Evolutionary conservation across 2,888 invertebrate genomes (phyloP).

Genomic region (Autographa pulchrina): DNA sequence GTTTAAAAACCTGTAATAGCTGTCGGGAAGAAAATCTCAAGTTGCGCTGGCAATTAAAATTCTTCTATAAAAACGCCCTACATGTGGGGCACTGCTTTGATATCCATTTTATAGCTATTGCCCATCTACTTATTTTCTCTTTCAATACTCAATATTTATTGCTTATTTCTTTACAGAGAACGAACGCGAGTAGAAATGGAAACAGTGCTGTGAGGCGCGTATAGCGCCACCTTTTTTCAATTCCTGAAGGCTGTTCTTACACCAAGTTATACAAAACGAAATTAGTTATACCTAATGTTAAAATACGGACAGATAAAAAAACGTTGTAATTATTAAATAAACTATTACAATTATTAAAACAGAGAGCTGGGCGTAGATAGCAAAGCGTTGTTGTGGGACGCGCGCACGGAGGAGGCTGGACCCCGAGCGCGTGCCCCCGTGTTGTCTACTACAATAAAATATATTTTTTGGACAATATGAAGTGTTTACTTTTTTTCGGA

Average conservation of each 20-base stretch:
- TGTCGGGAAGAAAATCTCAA: no score
- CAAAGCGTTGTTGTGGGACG: slow-evolving; percentile 87
- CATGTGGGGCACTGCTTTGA: no score
- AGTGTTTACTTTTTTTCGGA: slow-evolving; percentile 55
- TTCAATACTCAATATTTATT: background rate
- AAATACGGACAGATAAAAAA: slow-evolving; percentile 88
- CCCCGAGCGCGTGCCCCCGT: slow-evolving; percentile 85
- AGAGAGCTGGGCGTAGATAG: slow-evolving; percentile 88
- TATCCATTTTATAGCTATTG: no score
- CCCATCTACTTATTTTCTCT: no score
- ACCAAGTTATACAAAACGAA: slow-evolving; percentile 90
- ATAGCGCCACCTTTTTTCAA: slow-evolving; percentile 88
- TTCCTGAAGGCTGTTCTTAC: slow-evolving; percentile 90
- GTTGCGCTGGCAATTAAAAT: no score
- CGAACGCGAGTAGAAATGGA: slow-evolving; percentile 96
- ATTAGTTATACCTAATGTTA: slow-evolving; percentile 89
- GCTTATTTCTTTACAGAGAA: slow-evolving; percentile 77
- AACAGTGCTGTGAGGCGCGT: slow-evolving; percentile 95
- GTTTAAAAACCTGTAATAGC: no score
- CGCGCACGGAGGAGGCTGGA: slow-evolving; percentile 88
- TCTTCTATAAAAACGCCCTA: no score
- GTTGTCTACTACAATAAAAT: slow-evolving; percentile 90
- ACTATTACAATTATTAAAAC: slow-evolving; percentile 90
- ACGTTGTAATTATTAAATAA: slow-evolving; percentile 90
- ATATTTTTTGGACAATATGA: slow-evolving; percentile 89